Conservation (phyloP, 2,113 vertebrate species). For the Eurystomus gularis region DNA sequence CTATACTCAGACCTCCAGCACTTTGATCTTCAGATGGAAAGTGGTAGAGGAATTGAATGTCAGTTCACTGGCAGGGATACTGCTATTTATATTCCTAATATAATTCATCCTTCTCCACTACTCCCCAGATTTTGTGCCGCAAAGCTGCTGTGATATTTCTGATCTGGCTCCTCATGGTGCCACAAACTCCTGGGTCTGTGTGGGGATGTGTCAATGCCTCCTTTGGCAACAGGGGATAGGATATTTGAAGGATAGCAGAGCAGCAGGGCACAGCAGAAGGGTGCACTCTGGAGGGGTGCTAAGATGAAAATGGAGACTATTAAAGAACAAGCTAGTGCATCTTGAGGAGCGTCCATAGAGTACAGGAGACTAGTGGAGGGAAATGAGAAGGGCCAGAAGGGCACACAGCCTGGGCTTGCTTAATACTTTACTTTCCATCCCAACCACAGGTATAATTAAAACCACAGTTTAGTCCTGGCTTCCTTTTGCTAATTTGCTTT, state of each 20-base stretch:
- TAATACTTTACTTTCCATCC: not conserved
- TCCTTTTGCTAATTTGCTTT: not conserved
- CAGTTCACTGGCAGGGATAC: not conserved
- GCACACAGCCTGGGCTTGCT: not conserved
- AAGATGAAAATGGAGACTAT: not conserved
- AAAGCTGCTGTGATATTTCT: not conserved
- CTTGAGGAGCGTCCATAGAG: too few species aligned
- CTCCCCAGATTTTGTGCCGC: rapidly evolving
- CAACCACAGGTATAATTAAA: slow-evolving; percentile 43
- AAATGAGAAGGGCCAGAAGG: not conserved
- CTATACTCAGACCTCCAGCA: not conserved
- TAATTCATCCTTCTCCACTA: not conserved
- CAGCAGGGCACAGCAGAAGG: not conserved
- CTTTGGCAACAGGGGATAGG: not conserved
- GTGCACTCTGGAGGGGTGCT: not conserved
- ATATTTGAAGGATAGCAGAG: too few species aligned
- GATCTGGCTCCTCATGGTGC: not conserved
- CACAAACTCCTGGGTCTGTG: not conserved
- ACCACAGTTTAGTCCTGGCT: not conserved
- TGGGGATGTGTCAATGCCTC: rapidly evolving
- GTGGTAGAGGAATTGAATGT: not conserved
- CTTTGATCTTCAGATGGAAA: not conserved
- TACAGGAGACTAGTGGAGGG: not conserved
- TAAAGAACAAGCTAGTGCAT: not conserved
- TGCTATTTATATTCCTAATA: not conserved